Evolutionary conservation across 1,140 invertebrate species (phyloP).

Genomic region (Tetragnatha versicolor): DNA sequence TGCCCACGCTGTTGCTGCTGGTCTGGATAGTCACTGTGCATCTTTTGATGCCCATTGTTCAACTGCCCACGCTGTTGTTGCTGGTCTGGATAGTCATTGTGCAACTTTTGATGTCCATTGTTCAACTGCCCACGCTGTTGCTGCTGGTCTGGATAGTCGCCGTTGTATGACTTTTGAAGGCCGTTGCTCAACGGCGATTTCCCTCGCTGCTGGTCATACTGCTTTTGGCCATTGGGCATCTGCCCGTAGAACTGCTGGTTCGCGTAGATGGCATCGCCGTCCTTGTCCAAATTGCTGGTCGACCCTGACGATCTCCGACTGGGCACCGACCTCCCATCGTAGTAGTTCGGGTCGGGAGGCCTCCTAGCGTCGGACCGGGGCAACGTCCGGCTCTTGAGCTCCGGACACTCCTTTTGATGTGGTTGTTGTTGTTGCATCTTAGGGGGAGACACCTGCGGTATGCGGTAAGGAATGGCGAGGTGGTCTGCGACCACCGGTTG

Average conservation of each 20-base stretch:
- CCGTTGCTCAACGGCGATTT: no score
- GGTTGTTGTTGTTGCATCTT: neutral
- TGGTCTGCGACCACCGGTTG: constrained; percentile 6
- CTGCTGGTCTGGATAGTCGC: neutral
- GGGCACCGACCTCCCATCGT: neutral
- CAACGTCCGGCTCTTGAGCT: neutral
- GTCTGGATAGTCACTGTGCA: no score
- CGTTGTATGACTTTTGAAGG: no score
- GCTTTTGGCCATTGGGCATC: neutral
- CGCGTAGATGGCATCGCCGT: constrained; percentile 28
- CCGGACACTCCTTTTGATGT: neutral
- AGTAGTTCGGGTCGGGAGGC: neutral
- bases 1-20: no score
- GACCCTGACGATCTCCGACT: neutral
- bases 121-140: neutral
- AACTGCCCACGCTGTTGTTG: neutral
- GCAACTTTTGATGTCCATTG: neutral
- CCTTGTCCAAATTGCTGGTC: neutral
- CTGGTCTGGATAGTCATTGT: no score
- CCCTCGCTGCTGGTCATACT: no score
- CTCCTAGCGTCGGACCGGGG: neutral
- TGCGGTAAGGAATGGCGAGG: constrained; percentile 14
- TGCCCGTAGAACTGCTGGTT: constrained; percentile 19
- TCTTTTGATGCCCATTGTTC: neutral
- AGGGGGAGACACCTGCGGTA: constrained; percentile 24